Conservation (phyloP, 1,140 invertebrate species). For the Zaprionus lachaisei region DNA sequence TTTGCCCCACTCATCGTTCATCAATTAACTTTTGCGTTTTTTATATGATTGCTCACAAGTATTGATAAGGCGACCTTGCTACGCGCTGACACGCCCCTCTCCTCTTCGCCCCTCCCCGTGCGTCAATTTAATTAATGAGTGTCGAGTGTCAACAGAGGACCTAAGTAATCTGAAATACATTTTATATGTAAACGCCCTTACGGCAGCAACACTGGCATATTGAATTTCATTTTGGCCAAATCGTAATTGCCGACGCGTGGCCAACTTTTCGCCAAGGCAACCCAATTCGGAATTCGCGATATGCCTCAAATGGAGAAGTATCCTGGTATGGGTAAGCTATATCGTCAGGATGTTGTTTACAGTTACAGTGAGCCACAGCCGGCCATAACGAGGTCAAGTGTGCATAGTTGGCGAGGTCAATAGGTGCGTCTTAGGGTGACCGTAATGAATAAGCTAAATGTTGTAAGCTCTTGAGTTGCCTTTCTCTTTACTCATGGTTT, state of each 20-base stretch:
- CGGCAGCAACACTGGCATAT: slow-evolving; percentile 29
- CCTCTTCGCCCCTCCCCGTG: slow-evolving; percentile 42
- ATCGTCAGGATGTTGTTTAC: neutral
- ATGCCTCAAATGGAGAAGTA: neutral
- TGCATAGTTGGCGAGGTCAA: neutral
- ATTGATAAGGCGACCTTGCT: neutral
- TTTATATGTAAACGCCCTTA: slow-evolving; percentile 32
- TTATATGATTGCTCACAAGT: slow-evolving; percentile 49
- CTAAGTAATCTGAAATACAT: slow-evolving; percentile 67
- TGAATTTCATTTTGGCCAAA: slow-evolving; percentile 64
- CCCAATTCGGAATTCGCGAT: slow-evolving; percentile 5
- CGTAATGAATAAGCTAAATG: neutral
- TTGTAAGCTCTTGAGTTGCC: neutral
- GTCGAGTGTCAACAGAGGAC: slow-evolving; percentile 69
- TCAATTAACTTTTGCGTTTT: slow-evolving; percentile 70
- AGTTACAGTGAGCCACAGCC: neutral
- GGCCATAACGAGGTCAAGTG: neutral
- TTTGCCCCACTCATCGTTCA: slow-evolving; percentile 49
- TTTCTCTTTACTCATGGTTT: neutral
- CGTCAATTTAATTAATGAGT: slow-evolving; percentile 79
- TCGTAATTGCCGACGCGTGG: slow-evolving; percentile 47
- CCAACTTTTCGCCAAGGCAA: slow-evolving; percentile 33
- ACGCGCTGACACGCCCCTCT: neutral
- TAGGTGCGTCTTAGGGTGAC: neutral
- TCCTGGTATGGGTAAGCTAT: neutral